Base-by-base conservation (phyloP, 2,797 vertebrate genomes). In the Arrhamphus sclerolepis region DNA sequence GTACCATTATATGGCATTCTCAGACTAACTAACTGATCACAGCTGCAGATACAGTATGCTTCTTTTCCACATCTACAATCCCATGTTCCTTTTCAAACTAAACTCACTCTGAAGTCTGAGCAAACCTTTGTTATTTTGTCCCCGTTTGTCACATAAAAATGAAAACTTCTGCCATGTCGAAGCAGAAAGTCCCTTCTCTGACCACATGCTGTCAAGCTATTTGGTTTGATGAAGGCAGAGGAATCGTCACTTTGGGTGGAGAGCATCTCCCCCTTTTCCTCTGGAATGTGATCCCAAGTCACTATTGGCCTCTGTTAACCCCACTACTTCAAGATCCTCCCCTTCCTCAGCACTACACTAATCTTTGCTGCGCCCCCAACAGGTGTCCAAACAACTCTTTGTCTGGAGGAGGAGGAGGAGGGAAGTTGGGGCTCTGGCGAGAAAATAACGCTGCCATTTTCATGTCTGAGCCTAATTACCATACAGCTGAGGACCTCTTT, bases 311-410 rank as follows among this genome's bases (percentile, higher is more conserved):
- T 92, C 85, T 83, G 89, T 93, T 94, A 94, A 92, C 92, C 92
- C 86, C 62, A 18, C 66, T 72, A 66, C 87, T 77, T 83, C 63
- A 24, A 75, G 75, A 63, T 80, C 78, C 80, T 83, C 83, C 84
- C 77, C 77, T 82, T 85, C 83, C 72, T 80, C 64, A 55, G 78
- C 29, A 13, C 84, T 81, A 73, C 79, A 89, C 91, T 94, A 94
- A 93, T 94, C 92, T 94, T 91, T 89, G 89, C 89, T 82, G 87
- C 57, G 86, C 77, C 89, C 87, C 92, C 91, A 94, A 95, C 94
- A 96, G 94, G 94, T 95, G 94, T 94, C 94, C 92, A 94, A 95
- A 95, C 92, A 94, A 91, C 73, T 91, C 93, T 95, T 95, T 95
- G 94, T 95, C 89, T 93, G 83, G 42, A 82, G 80, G 68, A 83